These are phyloP conservation scores for Ptilonorhynchus violaceus DNA, from an alignment of 2,113 vertebrate species.

Conservation along the genomic window DNA sequence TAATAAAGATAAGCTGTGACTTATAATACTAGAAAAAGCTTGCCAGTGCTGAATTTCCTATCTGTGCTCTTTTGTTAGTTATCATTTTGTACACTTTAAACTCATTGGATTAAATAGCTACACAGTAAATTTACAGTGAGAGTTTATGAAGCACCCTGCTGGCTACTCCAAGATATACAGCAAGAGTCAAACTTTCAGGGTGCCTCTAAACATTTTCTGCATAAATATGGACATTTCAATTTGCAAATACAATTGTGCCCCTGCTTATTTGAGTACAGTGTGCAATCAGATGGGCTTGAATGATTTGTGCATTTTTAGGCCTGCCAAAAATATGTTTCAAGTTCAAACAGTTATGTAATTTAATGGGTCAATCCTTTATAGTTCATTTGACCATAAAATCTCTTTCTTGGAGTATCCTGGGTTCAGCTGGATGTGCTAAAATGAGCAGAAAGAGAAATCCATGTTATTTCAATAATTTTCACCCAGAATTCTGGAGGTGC, in stretches of 20 bases:
- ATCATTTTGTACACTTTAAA: neutral
- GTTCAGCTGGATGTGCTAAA: neutral
- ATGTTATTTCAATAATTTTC: neutral
- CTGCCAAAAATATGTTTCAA: slow-evolving; percentile 11
- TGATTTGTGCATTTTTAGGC: neutral
- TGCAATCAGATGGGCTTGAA: neutral
- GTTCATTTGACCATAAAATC: neutral
- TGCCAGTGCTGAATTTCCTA: slow-evolving; percentile 48
- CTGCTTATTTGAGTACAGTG: neutral
- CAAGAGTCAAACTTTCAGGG: slow-evolving; percentile 34
- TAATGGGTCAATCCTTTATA: neutral
- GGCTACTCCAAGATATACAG: slow-evolving; percentile 58
- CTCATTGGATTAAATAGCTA: slow-evolving; percentile 40
- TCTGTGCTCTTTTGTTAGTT: slow-evolving; percentile 5
- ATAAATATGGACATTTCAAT: neutral
- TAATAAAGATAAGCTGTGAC: slow-evolving; percentile 6
- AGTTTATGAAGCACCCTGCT: slow-evolving; percentile 18
- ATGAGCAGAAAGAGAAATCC: neutral
- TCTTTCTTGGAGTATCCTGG: neutral
- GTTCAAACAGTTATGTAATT: neutral
- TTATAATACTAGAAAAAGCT: slow-evolving; percentile 37
- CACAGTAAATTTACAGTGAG: slow-evolving; percentile 42
- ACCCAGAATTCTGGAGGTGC: neutral
- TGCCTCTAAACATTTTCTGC: neutral
- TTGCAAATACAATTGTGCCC: neutral